Conservation (phyloP, 2,113 vertebrate genomes). For the Corythoichthys intestinalis region DNA sequence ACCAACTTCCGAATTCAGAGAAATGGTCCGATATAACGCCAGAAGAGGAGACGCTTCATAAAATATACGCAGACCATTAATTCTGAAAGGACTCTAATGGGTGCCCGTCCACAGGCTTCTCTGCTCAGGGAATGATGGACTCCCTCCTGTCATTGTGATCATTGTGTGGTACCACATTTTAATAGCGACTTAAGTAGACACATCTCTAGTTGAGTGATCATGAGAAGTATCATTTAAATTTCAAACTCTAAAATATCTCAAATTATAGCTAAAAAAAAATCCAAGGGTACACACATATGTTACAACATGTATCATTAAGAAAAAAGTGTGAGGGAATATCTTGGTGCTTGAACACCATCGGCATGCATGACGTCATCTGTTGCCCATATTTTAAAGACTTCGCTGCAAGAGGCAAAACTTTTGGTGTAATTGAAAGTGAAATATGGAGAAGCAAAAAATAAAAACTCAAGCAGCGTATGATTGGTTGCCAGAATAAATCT, state of each 20-base stretch:
- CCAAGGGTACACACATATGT: not conserved
- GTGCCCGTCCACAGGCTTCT: slow-evolving; percentile 39
- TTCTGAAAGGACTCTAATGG: slow-evolving; percentile 36
- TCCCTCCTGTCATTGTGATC: slow-evolving; percentile 16
- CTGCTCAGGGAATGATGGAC: slow-evolving; percentile 31
- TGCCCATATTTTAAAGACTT: slow-evolving; percentile 25
- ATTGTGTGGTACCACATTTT: slow-evolving; percentile 23
- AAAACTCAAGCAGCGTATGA: slow-evolving; percentile 37
- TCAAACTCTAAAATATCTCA: slow-evolving; percentile 11
- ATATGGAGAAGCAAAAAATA: slow-evolving; percentile 35
- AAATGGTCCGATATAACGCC: slow-evolving; percentile 18
- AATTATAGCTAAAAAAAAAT: slow-evolving; percentile 20
- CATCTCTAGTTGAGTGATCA: not conserved
- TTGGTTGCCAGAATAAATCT: slow-evolving; percentile 44
- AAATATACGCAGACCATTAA: slow-evolving; percentile 51
- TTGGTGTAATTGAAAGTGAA: slow-evolving; percentile 23
- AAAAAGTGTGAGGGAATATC: not conserved
- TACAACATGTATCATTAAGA: slow-evolving; percentile 17
- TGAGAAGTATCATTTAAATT: slow-evolving; percentile 8
- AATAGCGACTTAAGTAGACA: slow-evolving; percentile 11
- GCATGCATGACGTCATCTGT: slow-evolving; percentile 43
- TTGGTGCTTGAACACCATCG: slow-evolving; percentile 10
- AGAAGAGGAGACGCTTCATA: slow-evolving; percentile 45
- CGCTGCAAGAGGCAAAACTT: slow-evolving; percentile 23
- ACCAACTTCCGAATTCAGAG: not conserved